Evolutionary conservation across 2,797 vertebrate genomes (phyloP), one percentile per base, ranked within the genome.

Genomic region (Diplodus puntazzo): DNA sequence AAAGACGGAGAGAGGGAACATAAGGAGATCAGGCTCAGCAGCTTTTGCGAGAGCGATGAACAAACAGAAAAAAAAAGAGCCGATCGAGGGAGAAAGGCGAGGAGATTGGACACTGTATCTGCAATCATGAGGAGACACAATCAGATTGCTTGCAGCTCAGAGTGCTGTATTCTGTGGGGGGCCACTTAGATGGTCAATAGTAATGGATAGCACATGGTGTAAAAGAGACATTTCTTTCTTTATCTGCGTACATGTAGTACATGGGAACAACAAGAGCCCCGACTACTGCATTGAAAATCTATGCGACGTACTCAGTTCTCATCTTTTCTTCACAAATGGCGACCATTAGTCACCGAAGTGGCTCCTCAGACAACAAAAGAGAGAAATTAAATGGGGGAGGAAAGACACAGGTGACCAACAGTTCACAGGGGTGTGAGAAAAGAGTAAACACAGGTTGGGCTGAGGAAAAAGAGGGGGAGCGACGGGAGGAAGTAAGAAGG

Each of bases 131-230:
- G 72, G 73, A 87, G 71, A 71, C 74, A 57, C 69, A 75, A 79
- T 83, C 63, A 67, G 71, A 75, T 68, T 79, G 82, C 45, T 80
- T 20, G 7, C 73, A 76, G 83, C 79, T 76, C 86, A 65, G 58
- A 82, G 73, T 60, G 61, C 57, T 74, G 87, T 82, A 87, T 89
- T 91, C 90, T 89, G 76, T 10, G 17, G 84, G 77, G 89, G 79
- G 27, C 77, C 87, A 89, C 88, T 93, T 92, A 82, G 65, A 60
- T 60, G 84, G 88, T 93, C 91, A 88, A 93, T 90, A 90, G 81
- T 89, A 86, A 91, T 87, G 83, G 87, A 92, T 82, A 87, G 80
- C 84, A 77, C 77, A 77, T 65, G 74, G 23, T 8, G 25, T 75
- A 81, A 72, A 83, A 76, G n/a, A 87, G 75, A 80, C 70, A 43